Base-by-base conservation (phyloP, 1,140 invertebrate species). In the Bursaphelenchus mucronatus region DNA sequence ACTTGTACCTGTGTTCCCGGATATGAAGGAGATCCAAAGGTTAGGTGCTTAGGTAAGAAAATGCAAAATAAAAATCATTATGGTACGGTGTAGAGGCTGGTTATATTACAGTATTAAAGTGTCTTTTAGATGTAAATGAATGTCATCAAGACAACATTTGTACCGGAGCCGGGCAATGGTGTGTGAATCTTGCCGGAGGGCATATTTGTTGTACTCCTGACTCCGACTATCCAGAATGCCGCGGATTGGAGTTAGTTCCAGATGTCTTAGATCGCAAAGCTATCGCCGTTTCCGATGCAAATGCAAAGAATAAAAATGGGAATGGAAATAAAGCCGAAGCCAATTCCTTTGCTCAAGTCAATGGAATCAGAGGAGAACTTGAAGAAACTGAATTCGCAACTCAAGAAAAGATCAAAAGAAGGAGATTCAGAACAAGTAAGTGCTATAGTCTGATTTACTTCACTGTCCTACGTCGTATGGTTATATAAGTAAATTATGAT, bases 121-220 rank as follows among this genome's bases (percentile, higher is more conserved):
- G n/a, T 30, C 41, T 69, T 73, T 17, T 50, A 74, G 74, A 76
- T 51, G 45, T 76, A 11, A 77, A 76, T 56, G 74, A 76, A 63
- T 76, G 74, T 53, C 70, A 76, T 55, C 50, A 68, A 41, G 71
- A 74, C 40, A 40, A 45, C 13, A 47, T 72, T 43, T 76, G 75
- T 61, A 46, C 64, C 0, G 74, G 74, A 45, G 71, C 73, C 8
- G 74, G 67, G 3, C 55, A 74, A 40, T 67, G 75, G 58, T 76
- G 74, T 53, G 71, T 76, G 13, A 76, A 76, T 47, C 44, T 69
- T 8, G 44, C 68, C 45, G 74, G 74, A 9, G 52, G 72, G 39
- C 59, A 69, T 61, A 49, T 70, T 7, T 76, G 74, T 46, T 76
- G 74, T 43, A 44, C 51, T n/a, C 30, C 72, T 0, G 58, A 68